Conservation (phyloP, 2,888 invertebrate genomes). For the Latrodectus hesperus region DNA sequence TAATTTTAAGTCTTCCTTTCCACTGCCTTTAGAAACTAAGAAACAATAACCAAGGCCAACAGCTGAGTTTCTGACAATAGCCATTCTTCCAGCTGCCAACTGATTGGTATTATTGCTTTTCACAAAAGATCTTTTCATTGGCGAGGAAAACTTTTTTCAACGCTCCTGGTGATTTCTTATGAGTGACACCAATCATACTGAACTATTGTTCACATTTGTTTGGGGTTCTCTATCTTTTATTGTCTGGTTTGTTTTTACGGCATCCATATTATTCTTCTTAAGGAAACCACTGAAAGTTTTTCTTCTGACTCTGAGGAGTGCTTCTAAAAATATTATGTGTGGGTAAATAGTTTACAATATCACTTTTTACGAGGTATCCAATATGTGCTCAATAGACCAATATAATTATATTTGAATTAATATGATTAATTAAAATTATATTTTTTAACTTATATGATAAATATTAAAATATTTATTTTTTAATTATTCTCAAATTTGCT, state of each 20-base stretch:
- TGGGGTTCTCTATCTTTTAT: constrained; percentile 1
- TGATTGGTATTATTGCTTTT: constrained; percentile 59
- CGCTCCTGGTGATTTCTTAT: constrained; percentile 30
- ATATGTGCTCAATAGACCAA: no score
- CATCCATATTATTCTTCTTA: constrained; percentile 31
- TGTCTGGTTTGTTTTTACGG: constrained; percentile 4
- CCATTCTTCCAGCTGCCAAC: constrained; percentile 17
- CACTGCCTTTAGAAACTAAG: constrained; percentile 21
- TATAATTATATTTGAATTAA: no score
- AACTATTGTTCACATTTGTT: constrained; percentile 49
- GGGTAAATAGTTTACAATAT: no score
- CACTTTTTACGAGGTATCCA: no score
- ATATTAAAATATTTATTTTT: no score
- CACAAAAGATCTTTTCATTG: constrained; percentile 49
- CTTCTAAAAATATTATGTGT: no score
- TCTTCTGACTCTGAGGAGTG: neutral
- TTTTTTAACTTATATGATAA: no score
- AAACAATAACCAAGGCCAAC: constrained; percentile 16
- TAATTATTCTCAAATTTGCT: no score
- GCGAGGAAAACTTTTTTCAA: constrained; percentile 20
- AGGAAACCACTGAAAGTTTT: constrained; percentile 21
- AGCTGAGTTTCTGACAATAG: constrained; percentile 48
- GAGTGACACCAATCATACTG: constrained; percentile 56
- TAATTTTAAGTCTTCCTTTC: constrained; percentile 19
- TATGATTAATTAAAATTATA: no score